Conservation (phyloP, 2,888 invertebrate genomes). For the Suillia variegata region DNA sequence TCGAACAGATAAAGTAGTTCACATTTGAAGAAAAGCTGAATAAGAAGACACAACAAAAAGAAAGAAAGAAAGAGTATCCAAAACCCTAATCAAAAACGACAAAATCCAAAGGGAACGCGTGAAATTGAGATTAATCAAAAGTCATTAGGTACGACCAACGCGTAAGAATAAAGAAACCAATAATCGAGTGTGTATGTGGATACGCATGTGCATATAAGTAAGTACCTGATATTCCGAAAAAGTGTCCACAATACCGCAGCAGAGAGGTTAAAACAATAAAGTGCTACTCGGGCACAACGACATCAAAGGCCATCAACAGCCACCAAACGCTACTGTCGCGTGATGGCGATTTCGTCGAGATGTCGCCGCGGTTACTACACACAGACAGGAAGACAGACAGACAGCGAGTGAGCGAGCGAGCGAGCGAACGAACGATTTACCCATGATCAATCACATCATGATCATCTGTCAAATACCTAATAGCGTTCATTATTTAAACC, state of each 20-base stretch:
- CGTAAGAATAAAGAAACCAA: background rate
- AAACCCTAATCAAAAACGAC: slow-evolving; percentile 4
- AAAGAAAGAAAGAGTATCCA: background rate
- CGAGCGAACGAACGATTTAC: slow-evolving; percentile 16
- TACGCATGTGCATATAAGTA: background rate
- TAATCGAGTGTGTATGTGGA: too few species aligned
- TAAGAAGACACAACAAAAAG: slow-evolving; percentile 9
- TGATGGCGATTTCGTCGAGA: slow-evolving; percentile 37
- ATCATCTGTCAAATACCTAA: slow-evolving; percentile 40
- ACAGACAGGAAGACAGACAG: background rate
- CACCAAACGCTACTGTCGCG: slow-evolving; percentile 19
- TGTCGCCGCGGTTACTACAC: slow-evolving; percentile 35
- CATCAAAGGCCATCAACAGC: slow-evolving; percentile 4
- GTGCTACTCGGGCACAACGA: background rate
- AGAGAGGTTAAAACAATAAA: background rate
- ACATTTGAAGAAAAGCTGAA: slow-evolving; percentile 17
- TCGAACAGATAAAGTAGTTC: slow-evolving; percentile 15
- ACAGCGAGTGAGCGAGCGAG: slow-evolving; percentile 17
- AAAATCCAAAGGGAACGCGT: slow-evolving; percentile 19
- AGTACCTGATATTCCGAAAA: too few species aligned
- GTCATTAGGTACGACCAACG: background rate
- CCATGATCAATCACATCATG: slow-evolving; percentile 39
- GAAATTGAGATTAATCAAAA: slow-evolving; percentile 22
- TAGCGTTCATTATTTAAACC: slow-evolving; percentile 40
- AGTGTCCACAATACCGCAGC: background rate